These are phyloP conservation scores for Thaleichthys pacificus DNA, from an alignment of 2,797 vertebrate species.

Conservation along the genomic window DNA sequence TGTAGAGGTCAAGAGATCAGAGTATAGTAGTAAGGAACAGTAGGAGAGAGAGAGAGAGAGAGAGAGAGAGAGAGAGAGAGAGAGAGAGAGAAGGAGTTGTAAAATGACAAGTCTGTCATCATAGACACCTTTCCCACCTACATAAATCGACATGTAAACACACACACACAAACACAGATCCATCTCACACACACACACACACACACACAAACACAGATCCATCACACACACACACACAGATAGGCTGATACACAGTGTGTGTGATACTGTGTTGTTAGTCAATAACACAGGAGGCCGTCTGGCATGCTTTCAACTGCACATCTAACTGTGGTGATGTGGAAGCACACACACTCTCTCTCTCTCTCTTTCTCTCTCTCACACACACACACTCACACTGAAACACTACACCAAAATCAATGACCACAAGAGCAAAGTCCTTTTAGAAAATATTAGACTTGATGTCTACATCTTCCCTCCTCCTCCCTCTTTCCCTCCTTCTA, in stretches of 20 bases:
- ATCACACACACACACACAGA: slow-evolving; percentile 8
- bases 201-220: slow-evolving; percentile 19
- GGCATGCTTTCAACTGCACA: too few relatives aligned
- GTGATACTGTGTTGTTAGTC: not conserved
- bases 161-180: slow-evolving; percentile 19
- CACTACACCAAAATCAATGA: slow-evolving; percentile 4
- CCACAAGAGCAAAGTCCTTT: slow-evolving; percentile 23
- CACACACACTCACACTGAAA: not conserved
- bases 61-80: slow-evolving; percentile 22
- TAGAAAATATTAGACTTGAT: slow-evolving; percentile 2
- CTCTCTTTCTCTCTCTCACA: not conserved
- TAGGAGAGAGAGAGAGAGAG: not conserved
- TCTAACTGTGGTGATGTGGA: too few relatives aligned
- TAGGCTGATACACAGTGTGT: slow-evolving; percentile 16
- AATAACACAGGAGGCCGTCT: slow-evolving; percentile 14
- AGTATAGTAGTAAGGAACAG: slow-evolving; percentile 21
- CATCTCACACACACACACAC: slow-evolving; percentile 7
- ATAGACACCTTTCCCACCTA: too few relatives aligned
- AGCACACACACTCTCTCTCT: too few relatives aligned
- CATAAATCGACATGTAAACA: too few relatives aligned
- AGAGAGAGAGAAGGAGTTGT: slow-evolving; percentile 33
- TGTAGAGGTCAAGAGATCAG: slow-evolving; percentile 11
- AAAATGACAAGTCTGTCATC: too few relatives aligned
- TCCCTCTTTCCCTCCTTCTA: not conserved
- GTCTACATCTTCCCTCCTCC: not conserved